Conservation (phyloP, 1,140 invertebrate species). For the Eufriesea mexicana region DNA sequence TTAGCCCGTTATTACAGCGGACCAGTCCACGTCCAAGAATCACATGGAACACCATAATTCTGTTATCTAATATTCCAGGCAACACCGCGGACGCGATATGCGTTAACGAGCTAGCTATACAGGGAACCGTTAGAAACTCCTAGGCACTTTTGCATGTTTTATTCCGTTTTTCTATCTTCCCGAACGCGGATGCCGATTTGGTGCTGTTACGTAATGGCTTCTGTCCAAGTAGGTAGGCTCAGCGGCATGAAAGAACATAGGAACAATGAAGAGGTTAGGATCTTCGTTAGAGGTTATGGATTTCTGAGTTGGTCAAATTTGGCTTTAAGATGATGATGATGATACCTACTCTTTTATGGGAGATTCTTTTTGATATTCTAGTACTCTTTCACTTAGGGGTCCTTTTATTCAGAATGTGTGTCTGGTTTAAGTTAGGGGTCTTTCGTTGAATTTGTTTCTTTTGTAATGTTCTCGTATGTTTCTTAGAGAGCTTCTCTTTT, state of each 20-base stretch:
- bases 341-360: too few relatives aligned
- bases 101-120: slow-evolving; percentile 17
- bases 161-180: neutral
- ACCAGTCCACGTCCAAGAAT: neutral
- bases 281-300: neutral
- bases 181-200: neutral
- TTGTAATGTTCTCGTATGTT: too few relatives aligned
- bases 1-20: slow-evolving; percentile 21
- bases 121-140: slow-evolving; percentile 6
- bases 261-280: neutral
- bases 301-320: too few relatives aligned
- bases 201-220: neutral
- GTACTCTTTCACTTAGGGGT: too few relatives aligned
- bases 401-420: too few relatives aligned
- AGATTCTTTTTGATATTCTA: too few relatives aligned
- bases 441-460: too few relatives aligned
- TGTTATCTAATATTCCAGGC: slow-evolving; percentile 18
- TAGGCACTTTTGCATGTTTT: neutral
- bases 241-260: neutral
- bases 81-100: neutral
- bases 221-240: neutral
- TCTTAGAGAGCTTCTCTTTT: too few relatives aligned
- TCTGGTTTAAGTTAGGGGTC: too few relatives aligned
- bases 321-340: too few relatives aligned
- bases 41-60: neutral